Evolutionary conservation across 2,888 invertebrate genomes (phyloP), one percentile per base, ranked within the genome.

Genomic region (Apocheima hispidaria): DNA sequence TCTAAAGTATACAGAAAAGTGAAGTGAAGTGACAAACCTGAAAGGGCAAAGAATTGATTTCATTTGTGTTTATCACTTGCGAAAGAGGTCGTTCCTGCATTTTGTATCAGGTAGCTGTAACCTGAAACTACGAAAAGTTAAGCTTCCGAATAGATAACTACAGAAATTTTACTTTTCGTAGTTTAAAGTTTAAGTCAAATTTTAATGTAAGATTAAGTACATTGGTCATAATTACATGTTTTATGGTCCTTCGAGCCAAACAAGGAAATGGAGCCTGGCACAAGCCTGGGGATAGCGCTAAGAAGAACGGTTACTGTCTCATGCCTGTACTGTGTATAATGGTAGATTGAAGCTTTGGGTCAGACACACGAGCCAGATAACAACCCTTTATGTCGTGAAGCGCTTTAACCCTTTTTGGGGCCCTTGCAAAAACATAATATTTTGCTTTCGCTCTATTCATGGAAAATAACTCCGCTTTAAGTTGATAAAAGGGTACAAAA

Each of bases 301-400:
- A 33, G 21, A 38, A 36, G 36, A 26, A 21, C 5, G 14, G 38
- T 20, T 23, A 41, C 57, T 57, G 50, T 50, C 26, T 50, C 26
- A 10, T 26, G 16, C n/a, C 9, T 58, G 46, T 14, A 58, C 21
- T 46, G 44, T 18, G 4, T 30, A 12, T 33, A 55, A 41, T 41
- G 38, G 40, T 33, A 41, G 33, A 41, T 51, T 6, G 38, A 55
- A 52, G 49, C 46, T 51, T 43, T 48, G 51, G 56, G 72, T 66
- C 66, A 65, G 69, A 72, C 66, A 63, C 55, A 53, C 40, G 55
- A 51, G 26, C 30, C 20, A 60, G 75, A 73, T 75, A 73, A 54
- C 38, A 23, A 56, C 65, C 57, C 67, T 69, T 66, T 67, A 56
- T 68, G 66, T 50, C 41, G 63, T 46, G 50, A 51, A 55, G 33